These are phyloP conservation scores for Chaetophractus vellerosus DNA, from an alignment of 2,797 vertebrate genomes.

Conservation along the genomic window DNA sequence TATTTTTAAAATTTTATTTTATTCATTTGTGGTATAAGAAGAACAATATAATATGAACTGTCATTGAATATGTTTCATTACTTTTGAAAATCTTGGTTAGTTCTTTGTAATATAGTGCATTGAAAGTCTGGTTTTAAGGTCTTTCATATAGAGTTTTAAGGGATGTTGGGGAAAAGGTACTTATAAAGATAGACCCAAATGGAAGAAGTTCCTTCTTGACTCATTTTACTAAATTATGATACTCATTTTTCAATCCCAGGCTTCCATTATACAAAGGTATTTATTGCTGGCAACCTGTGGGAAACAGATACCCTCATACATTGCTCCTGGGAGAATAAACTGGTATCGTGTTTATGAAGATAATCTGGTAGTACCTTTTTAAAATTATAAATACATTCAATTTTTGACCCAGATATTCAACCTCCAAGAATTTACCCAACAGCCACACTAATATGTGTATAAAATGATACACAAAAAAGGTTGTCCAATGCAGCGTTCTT, in stretches of 20 bases:
- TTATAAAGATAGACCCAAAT: constrained; percentile 65
- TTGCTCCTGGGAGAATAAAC: constrained; percentile 74
- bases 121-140: not conserved
- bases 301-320: constrained; percentile 44
- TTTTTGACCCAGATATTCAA: constrained; percentile 61
- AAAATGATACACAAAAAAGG: not conserved
- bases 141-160: constrained; percentile 11
- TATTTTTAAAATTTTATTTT: constrained; percentile 25
- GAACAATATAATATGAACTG: not conserved
- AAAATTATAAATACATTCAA: not conserved
- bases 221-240: constrained; percentile 66
- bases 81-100: not conserved
- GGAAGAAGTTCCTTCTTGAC: constrained; percentile 72
- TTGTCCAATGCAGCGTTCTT: not conserved
- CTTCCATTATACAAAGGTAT: constrained; percentile 71
- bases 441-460: not conserved
- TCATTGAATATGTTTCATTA: not conserved
- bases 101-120: not conserved
- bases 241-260: constrained; percentile 77
- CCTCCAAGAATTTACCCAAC: constrained; percentile 16
- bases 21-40: not conserved
- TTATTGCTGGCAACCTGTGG: constrained; percentile 71
- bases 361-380: constrained; percentile 65
- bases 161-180: not conserved
- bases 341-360: constrained; percentile 72